Evolutionary conservation across 2,113 vertebrate species (phyloP).

Genomic region (Aptenodytes patagonicus): DNA sequence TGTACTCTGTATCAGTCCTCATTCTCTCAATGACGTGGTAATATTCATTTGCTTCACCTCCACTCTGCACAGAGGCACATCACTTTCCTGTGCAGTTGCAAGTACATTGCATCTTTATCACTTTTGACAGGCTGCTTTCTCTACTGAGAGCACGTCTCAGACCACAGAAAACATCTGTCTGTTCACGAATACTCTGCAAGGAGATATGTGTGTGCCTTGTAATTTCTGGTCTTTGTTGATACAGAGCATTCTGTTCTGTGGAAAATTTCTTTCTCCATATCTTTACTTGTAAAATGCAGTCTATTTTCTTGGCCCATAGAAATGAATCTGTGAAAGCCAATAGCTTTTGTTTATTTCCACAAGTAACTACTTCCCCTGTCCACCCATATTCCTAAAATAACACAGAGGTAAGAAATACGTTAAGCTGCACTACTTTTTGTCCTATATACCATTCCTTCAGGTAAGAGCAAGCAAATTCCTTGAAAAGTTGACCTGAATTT

Average conservation of each 20-base stretch:
- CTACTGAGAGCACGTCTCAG: neutral
- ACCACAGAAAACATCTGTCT: neutral
- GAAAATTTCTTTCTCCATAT: neutral
- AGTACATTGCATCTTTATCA: neutral
- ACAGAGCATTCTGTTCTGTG: neutral
- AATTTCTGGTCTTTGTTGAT: constrained; percentile 5
- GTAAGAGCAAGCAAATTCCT: neutral
- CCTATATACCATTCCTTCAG: neutral
- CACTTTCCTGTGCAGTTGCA: neutral
- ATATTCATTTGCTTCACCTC: neutral
- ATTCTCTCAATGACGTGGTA: neutral
- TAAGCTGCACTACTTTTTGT: neutral
- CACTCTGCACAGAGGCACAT: neutral
- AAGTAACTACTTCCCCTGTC: neutral
- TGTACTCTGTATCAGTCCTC: neutral
- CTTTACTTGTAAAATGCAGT: neutral
- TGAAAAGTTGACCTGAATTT: neutral
- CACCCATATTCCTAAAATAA: neutral
- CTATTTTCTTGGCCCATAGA: neutral
- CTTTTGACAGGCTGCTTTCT: constrained; percentile 1
- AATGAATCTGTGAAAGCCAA: neutral
- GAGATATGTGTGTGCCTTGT: neutral
- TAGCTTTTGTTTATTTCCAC: neutral
- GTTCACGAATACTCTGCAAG: neutral
- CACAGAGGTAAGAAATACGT: neutral